These are phyloP conservation scores for Epistrophe eligans DNA, from an alignment of 2,888 invertebrate genomes.

Conservation along the genomic window DNA sequence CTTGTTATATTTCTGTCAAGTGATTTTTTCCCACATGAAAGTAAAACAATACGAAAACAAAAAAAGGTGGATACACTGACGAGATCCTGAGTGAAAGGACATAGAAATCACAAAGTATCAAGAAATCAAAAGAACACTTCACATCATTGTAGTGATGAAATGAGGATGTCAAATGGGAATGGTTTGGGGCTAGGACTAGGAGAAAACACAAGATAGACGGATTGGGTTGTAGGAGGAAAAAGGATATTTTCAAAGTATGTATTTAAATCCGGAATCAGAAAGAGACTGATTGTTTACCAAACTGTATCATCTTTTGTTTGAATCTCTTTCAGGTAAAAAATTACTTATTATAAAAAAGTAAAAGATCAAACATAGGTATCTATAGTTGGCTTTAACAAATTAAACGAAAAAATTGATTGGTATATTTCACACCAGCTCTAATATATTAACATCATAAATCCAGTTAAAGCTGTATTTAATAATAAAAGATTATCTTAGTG, in stretches of 20 bases:
- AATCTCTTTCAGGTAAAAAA: not conserved
- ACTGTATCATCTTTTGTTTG: slow-evolving; percentile 18
- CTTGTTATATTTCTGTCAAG: slow-evolving; percentile 74
- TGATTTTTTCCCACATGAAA: slow-evolving; percentile 75
- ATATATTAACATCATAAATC: too few relatives aligned
- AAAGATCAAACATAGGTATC: too few relatives aligned
- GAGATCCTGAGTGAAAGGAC: slow-evolving; percentile 64
- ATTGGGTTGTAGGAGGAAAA: slow-evolving; percentile 32
- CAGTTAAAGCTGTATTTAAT: too few relatives aligned
- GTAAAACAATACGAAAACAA: slow-evolving; percentile 51
- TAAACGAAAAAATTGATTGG: too few relatives aligned
- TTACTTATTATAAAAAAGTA: not conserved
- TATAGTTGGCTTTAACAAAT: too few relatives aligned
- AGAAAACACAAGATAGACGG: slow-evolving; percentile 25
- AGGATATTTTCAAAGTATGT: slow-evolving; percentile 17
- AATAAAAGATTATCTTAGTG: too few relatives aligned
- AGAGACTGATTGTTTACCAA: slow-evolving; percentile 6
- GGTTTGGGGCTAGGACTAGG: not conserved
- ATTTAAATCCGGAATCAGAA: slow-evolving; percentile 36
- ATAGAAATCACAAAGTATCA: slow-evolving; percentile 73
- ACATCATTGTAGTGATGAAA: slow-evolving; percentile 55
- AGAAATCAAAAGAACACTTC: slow-evolving; percentile 75
- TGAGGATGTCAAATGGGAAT: slow-evolving; percentile 26
- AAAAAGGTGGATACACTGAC: slow-evolving; percentile 71
- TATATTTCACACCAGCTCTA: too few relatives aligned